Conservation (phyloP, 1,140 invertebrate species). For the Globodera ellingtonae region DNA sequence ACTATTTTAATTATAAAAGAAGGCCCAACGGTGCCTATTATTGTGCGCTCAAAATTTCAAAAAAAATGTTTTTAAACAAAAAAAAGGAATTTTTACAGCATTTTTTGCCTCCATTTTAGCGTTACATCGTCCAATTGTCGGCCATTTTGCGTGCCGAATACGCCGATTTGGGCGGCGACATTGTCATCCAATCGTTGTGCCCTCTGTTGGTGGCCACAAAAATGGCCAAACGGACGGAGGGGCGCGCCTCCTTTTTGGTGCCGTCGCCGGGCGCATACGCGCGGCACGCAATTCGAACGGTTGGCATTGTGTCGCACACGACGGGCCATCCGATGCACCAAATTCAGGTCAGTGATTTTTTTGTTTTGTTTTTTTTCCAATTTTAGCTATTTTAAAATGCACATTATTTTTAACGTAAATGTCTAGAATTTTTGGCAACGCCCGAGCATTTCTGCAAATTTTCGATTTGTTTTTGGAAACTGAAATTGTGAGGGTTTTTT, state of each 20-base stretch:
- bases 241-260: background rate
- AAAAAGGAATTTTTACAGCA: no score
- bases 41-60: conserved; percentile 24
- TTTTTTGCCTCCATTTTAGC: background rate
- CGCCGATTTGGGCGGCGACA: background rate
- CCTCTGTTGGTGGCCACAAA: conserved; percentile 52
- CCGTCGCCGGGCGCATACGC: conserved; percentile 7
- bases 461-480: no score
- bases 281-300: conserved; percentile 7
- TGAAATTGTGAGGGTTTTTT: no score
- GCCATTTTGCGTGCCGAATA: conserved; percentile 39
- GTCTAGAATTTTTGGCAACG: no score
- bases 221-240: conserved; percentile 36
- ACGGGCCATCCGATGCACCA: conserved; percentile 23
- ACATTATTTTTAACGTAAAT: no score
- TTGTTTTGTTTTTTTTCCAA: no score
- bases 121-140: conserved; percentile 3
- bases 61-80: conserved; percentile 12
- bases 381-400: no score
- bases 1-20: no score
- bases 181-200: conserved; percentile 42
- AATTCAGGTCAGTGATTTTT: background rate
- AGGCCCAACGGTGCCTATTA: no score
- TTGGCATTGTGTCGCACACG: conserved; percentile 24
- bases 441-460: no score